A percentile compares a stretch with the other conserved stretches of the same genome.
phyloP scores from a whole-genome alignment of 2,797 vertebrate genomes.

The Phoeniculus purpureus region DNA sequence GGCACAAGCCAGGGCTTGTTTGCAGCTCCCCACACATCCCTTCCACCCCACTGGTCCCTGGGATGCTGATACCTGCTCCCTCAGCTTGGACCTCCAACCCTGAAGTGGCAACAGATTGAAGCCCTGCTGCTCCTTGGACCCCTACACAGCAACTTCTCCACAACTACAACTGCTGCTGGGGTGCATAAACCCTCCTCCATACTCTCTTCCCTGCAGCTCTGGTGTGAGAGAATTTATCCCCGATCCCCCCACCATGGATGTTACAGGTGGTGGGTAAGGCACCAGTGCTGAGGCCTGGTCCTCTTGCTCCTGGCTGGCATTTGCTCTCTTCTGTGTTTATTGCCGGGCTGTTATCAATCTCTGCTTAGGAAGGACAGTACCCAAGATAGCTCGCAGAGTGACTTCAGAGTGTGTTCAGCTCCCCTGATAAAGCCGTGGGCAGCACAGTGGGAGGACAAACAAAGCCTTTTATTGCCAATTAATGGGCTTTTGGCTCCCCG shows the following conservation, averaged over 20 bases:
- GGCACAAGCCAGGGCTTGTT: neutral
- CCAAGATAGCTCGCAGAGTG: neutral
- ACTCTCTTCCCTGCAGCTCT: accelerated
- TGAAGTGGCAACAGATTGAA: accelerated
- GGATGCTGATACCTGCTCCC: neutral
- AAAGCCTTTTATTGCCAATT: neutral
- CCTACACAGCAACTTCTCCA: neutral
- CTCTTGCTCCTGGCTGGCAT: neutral
- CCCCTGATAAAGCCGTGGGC: constrained; percentile 11
- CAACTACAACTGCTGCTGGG: neutral
- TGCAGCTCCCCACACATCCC: neutral
- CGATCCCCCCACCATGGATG: accelerated
- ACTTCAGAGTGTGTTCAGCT: neutral
- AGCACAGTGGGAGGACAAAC: constrained; percentile 10
- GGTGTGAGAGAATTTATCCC: neutral
- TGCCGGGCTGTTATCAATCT: neutral
- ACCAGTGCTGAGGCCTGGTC: accelerated
- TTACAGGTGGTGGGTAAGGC: accelerated
- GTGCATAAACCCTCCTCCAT: accelerated
- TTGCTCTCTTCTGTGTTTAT: neutral
- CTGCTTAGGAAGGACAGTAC: constrained; percentile 2
- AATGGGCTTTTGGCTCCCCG: neutral
- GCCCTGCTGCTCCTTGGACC: neutral
- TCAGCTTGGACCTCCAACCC: accelerated
- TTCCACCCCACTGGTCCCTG: neutral